These are phyloP conservation scores for Sula dactylatra DNA, from an alignment of 2,113 vertebrate species.

Conservation along the genomic window DNA sequence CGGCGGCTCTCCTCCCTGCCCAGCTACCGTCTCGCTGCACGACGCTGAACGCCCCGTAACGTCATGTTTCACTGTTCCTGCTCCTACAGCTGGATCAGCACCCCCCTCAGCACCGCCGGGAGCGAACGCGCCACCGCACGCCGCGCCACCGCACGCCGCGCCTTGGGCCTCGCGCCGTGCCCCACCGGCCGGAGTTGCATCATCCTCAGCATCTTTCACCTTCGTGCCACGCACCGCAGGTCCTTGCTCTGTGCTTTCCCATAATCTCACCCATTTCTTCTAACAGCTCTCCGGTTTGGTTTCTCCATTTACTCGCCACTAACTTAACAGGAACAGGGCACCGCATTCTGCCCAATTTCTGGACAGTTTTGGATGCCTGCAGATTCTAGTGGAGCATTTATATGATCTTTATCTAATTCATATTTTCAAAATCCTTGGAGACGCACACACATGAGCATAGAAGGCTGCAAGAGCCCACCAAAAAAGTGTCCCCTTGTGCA, in stretches of 20 bases:
- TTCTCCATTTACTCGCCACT: neutral
- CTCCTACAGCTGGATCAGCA: neutral
- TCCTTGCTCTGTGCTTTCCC: neutral
- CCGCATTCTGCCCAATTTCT: neutral
- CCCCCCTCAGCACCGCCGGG: neutral
- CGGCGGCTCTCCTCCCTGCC: too few relatives aligned
- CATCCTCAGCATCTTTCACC: neutral
- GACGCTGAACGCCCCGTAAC: accelerated
- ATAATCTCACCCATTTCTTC: neutral
- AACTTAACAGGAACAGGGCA: neutral
- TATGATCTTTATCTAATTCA: accelerated
- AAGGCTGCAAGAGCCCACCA: neutral
- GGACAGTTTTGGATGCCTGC: too few relatives aligned
- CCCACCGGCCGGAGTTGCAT: neutral
- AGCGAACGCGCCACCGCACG: accelerated
- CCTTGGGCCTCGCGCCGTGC: accelerated
- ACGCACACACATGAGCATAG: neutral
- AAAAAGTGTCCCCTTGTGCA: accelerated
- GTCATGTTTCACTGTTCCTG: accelerated
- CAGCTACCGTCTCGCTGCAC: neutral
- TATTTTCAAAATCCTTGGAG: neutral
- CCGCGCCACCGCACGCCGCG: too few relatives aligned
- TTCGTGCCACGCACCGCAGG: accelerated
- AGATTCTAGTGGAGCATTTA: neutral
- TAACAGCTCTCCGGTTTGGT: neutral